Percentiles rank a stretch among this genome's conserved stretches.
Conservation (phyloP, 2,797 vertebrate genomes). For the Molossus alvarezi region DNA sequence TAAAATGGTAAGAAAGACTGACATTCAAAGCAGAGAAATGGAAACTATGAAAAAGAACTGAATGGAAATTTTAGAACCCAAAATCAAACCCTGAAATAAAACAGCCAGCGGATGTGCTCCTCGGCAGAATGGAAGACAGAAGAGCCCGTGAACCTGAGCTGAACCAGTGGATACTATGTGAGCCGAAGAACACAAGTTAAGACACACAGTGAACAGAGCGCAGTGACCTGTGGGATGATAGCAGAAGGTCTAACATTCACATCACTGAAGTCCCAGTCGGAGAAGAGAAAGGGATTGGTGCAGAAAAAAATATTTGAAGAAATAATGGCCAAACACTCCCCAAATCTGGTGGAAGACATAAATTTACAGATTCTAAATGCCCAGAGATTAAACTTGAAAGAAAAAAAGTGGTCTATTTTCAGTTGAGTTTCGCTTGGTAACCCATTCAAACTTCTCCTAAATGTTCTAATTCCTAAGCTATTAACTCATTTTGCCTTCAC, state of each 20-base stretch:
- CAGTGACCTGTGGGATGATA: neutral
- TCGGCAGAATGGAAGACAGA: neutral
- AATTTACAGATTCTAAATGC: neutral
- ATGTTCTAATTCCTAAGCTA: neutral
- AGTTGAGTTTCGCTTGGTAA: neutral
- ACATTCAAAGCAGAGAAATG: neutral
- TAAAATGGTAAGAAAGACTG: neutral
- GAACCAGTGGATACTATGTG: neutral
- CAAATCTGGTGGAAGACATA: neutral
- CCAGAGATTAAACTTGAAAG: neutral
- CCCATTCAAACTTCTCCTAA: neutral
- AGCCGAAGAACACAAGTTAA: neutral
- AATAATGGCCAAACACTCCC: neutral
- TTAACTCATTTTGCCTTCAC: neutral
- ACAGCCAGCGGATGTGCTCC: neutral
- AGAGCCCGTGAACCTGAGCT: neutral
- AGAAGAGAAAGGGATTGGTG: neutral
- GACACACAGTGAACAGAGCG: neutral
- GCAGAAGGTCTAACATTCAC: neutral
- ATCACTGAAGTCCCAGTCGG: neutral
- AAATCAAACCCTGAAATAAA: constrained; percentile 25
- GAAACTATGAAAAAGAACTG: neutral
- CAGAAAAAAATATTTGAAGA: neutral
- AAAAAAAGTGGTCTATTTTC: neutral
- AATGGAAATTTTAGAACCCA: neutral